These are phyloP conservation scores for Hyppa rectilinea DNA, from an alignment of 2,888 invertebrate genomes.

Conservation along the genomic window DNA sequence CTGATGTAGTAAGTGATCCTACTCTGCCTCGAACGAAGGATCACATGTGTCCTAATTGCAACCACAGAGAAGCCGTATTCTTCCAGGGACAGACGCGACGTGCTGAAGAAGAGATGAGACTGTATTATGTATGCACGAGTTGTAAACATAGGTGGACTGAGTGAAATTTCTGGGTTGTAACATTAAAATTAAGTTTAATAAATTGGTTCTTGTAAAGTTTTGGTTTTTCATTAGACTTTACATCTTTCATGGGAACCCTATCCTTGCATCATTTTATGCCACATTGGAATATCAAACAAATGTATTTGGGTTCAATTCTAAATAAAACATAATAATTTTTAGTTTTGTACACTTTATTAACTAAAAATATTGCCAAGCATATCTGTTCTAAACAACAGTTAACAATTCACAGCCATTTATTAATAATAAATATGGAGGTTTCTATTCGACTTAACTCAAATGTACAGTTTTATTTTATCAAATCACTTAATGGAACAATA, in stretches of 20 bases:
- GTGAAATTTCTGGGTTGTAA: constrained; percentile 82
- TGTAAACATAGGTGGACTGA: constrained; percentile 99
- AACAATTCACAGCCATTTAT: constrained; percentile 90
- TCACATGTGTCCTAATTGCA: constrained; percentile 99
- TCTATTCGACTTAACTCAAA: constrained; percentile 61
- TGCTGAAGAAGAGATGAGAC: constrained; percentile 99
- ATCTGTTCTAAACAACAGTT: constrained; percentile 85
- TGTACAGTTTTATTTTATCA: constrained; percentile 21
- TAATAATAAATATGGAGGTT: constrained; percentile 72
- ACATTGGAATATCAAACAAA: not conserved
- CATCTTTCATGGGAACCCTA: too few species aligned
- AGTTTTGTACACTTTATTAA: constrained; percentile 79
- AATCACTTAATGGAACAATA: not conserved
- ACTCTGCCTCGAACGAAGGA: constrained; percentile 99
- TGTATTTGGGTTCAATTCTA: not conserved
- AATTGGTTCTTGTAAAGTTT: constrained; percentile 47
- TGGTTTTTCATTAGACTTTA: constrained; percentile 21
- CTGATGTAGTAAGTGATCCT: constrained; percentile 99
- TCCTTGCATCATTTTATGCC: not conserved
- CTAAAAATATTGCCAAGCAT: constrained; percentile 87
- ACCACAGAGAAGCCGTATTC: constrained; percentile 98
- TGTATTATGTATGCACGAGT: constrained; percentile 99
- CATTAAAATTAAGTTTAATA: constrained; percentile 63
- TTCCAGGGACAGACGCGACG: constrained; percentile 98
- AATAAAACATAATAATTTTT: constrained; percentile 50